Conservation (phyloP, 2,888 invertebrate species). For the Pandemis corylana region DNA sequence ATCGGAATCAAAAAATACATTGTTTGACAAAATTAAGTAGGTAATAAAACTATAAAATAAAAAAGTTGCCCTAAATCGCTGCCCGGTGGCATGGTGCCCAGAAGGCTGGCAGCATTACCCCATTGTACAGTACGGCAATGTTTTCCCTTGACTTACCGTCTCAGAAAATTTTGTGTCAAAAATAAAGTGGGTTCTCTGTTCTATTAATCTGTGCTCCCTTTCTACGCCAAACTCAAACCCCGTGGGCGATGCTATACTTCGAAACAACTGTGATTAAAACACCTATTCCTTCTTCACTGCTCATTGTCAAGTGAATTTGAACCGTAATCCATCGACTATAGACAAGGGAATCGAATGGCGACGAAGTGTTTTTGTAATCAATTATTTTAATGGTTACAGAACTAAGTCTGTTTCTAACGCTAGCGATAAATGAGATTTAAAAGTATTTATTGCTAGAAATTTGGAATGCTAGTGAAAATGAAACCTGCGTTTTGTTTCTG, state of each 20-base stretch:
- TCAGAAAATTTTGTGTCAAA: no score
- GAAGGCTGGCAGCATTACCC: no score
- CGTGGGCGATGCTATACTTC: conserved; percentile 31
- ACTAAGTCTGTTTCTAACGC: conserved; percentile 16
- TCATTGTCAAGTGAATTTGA: background rate
- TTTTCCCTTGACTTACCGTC: no score
- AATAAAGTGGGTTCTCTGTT: conserved; percentile 1
- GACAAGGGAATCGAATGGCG: background rate
- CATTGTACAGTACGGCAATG: no score
- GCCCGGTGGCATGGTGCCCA: no score
- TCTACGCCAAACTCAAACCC: conserved; percentile 10
- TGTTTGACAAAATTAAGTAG: no score
- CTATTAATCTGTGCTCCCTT: conserved; percentile 9
- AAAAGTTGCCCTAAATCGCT: no score
- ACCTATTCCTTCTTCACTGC: background rate
- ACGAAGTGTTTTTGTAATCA: conserved; percentile 15
- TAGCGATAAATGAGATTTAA: conserved; percentile 12
- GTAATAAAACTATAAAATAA: no score
- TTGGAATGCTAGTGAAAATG: no score
- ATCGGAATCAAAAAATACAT: no score
- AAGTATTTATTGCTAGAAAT: no score
- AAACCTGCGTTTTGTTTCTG: no score
- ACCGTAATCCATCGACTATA: background rate
- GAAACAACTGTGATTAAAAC: conserved; percentile 24
- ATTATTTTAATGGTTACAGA: conserved; percentile 25